Percentiles rank a stretch among this genome's conserved stretches.
Evolutionary conservation across 2,797 vertebrate genomes (phyloP).

Genomic region (Strix occidentalis): DNA sequence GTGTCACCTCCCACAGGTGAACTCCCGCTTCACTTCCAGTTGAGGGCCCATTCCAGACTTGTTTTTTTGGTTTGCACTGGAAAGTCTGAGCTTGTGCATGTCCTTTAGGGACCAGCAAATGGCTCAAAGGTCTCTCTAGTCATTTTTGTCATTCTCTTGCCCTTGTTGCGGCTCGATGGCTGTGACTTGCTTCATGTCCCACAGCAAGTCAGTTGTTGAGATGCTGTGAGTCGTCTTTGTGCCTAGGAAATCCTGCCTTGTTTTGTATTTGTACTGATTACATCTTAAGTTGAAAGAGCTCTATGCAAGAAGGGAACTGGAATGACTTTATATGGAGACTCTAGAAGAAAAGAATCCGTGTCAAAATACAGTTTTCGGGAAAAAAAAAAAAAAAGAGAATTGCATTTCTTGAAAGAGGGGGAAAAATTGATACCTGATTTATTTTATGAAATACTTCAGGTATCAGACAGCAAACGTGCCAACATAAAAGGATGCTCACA

Average conservation of each 20-base stretch:
- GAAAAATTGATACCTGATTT: neutral
- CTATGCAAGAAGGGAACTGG: neutral
- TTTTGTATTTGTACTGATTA: neutral
- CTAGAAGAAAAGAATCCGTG: neutral
- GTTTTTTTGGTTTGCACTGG: neutral
- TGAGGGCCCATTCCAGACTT: neutral
- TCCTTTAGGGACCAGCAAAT: neutral
- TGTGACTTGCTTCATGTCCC: neutral
- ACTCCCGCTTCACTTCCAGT: rapidly evolving
- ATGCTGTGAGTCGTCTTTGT: neutral
- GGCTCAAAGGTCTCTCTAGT: neutral
- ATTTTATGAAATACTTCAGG: neutral
- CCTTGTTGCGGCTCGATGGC: neutral
- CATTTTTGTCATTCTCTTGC: neutral
- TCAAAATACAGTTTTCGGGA: neutral
- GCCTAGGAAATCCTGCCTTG: neutral
- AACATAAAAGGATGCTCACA: neutral
- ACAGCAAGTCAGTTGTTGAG: neutral
- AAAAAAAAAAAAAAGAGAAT: neutral
- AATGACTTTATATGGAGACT: neutral
- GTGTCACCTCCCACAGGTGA: neutral
- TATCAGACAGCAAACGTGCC: neutral
- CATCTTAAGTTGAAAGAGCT: neutral
- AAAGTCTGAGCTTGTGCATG: neutral
- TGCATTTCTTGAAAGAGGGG: neutral